A percentile compares a stretch with the other conserved stretches of the same genome.
Conservation (phyloP, 2,797 vertebrate genomes). For the Sebastes steindachneri region DNA sequence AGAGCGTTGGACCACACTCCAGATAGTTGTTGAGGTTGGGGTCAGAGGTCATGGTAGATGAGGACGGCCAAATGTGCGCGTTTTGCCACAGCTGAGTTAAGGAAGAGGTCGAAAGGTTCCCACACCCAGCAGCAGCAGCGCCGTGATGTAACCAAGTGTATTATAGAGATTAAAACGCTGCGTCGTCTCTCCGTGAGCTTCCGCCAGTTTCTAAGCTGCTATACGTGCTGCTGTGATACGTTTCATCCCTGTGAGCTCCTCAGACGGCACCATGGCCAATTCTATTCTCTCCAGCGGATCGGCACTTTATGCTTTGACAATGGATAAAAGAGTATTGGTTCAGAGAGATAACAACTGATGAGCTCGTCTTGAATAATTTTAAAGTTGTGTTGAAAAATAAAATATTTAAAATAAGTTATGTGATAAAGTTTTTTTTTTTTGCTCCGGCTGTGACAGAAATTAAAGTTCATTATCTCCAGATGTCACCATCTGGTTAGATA, state of each 20-base stretch:
- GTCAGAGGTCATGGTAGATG: not conserved
- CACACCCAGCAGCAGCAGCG: not conserved
- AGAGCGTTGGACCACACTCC: not conserved
- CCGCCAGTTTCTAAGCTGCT: not conserved
- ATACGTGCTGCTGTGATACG: not conserved
- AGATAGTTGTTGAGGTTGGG: not conserved
- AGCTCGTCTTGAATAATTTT: constrained; percentile 19
- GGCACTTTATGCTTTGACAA: constrained; percentile 8
- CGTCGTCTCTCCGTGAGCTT: constrained; percentile 9
- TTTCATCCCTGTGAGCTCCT: constrained; percentile 14
- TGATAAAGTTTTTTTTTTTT: constrained; percentile 16
- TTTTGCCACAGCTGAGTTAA: not conserved
- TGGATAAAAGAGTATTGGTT: constrained; percentile 1
- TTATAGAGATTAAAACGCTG: not conserved
- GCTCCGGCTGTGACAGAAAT: constrained; percentile 40
- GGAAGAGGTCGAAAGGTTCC: not conserved
- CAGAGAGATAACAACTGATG: constrained; percentile 34
- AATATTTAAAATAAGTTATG: constrained; percentile 21
- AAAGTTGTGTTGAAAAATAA: constrained; percentile 28
- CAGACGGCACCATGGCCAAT: not conserved
- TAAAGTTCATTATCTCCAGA: constrained; percentile 54
- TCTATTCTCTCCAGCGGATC: not conserved
- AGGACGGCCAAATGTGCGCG: not conserved
- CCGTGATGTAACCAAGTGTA: not conserved
- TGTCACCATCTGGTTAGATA: constrained; percentile 37